Conservation (phyloP, 2,113 vertebrate species). For the Empidonax alnorum region DNA sequence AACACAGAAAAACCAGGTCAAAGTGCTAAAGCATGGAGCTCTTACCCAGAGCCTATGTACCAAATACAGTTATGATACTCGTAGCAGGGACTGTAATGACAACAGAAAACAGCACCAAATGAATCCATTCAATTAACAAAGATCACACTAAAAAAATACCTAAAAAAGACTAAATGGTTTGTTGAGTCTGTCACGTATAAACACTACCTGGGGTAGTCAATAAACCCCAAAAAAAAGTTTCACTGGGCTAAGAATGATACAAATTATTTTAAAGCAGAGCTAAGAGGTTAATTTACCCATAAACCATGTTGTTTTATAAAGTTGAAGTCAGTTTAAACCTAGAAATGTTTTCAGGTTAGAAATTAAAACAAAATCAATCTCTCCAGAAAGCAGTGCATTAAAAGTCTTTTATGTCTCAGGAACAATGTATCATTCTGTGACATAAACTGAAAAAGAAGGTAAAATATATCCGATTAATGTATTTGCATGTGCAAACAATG, state of each 20-base stretch:
- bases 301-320: background rate
- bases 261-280: constrained; percentile 8
- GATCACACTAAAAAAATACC: background rate
- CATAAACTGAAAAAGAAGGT: background rate
- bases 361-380: background rate
- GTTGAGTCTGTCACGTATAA: constrained; percentile 45
- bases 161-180: constrained; percentile 40
- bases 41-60: constrained; percentile 40
- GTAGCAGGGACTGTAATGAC: constrained; percentile 14
- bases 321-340: background rate
- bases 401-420: background rate
- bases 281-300: background rate
- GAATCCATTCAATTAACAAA: constrained; percentile 62
- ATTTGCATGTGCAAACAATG: background rate
- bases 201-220: background rate
- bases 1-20: constrained; percentile 13
- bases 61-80: constrained; percentile 45
- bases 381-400: background rate
- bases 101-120: constrained; percentile 55
- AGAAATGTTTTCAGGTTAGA: background rate
- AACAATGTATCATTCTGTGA: background rate
- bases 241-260: background rate
- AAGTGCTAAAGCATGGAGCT: constrained; percentile 43
- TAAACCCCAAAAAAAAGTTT: background rate
- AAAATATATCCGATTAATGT: background rate